Evolutionary conservation across 1,140 invertebrate genomes (phyloP), one percentile per base, ranked within the genome.

Genomic region (Drosophila takahashii): DNA sequence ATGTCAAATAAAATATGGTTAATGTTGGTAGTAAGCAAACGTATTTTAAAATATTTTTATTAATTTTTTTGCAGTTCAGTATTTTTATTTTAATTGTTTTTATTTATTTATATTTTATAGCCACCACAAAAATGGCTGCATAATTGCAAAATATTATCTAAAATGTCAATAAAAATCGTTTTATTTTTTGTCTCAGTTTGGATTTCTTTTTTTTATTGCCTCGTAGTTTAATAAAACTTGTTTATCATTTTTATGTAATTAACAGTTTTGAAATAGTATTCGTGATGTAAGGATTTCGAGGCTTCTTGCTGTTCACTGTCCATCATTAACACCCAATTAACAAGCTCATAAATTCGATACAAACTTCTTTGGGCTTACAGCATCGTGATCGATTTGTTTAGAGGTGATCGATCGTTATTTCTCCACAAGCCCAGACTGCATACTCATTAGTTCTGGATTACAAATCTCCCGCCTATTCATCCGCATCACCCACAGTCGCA

Each of bases 381-480:
- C 51, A 45, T 64, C 52, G 41, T 62, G 48, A 62, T 62, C 27
- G 48, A 62, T 62, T 52, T 10, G 18, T 56, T 45, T 16, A 27
- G 41, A 10, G 41, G 41, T 57, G 60, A 64, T 56, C 29, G 52
- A 64, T 64, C 5, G 41, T 16, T 45, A 10, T 45, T 45, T 47
- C 3, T 32, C 22, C 10, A 15, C 13, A 3, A 8, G 26, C 34
- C 10, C 41, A 56, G 52, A 47, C 37, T 47, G 36, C 29, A 47
- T 47, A 27, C 32, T 53, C 16, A 64, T 58, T 65, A 47, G 45
- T 48, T 53, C 64, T 54, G 61, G 53, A 58, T 81, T 65, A 62
- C 37, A 50, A 18, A 54, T 54, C 36, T 50, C 27, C 42, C 62
- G 45, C 69, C 73, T n/a, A 65, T 56, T 48, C 36, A 36, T 39